Base-by-base conservation (phyloP, 1,140 invertebrate genomes). In the Nilaparvata lugens region DNA sequence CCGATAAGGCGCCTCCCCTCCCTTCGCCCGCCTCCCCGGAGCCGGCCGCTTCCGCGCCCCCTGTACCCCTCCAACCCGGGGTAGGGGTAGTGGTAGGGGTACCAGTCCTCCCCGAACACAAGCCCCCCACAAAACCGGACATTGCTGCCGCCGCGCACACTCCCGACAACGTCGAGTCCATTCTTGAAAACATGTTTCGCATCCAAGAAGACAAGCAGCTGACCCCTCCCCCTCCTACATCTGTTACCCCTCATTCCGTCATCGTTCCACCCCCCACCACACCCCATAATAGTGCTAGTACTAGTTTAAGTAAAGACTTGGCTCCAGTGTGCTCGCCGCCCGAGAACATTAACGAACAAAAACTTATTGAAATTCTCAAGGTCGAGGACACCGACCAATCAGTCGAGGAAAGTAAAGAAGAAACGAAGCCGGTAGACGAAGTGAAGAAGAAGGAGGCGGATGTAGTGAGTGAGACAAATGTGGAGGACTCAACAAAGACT, bases 121-220 rank as follows among this genome's bases (percentile, higher is more conserved):
- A 3, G 9, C 28, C 28, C 3, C 4, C 9, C 28, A 28, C 9
- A 28, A 7, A 28, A 3, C 25, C 25, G 25, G 25, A 28, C 14
- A 19, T n/a, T n/a, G 25, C 23, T 3, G 48, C 25, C 16, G 21
- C 58, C 2, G 23, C 21, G 13, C 60, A 38, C 28, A 43, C 60
- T 2, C 51, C 54, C 4, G 65, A 66, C 28, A 61, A 63, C 58
- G 65, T 66, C 13, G 65, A 66, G 38, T 64, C 61, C n/a, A 54
- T 66, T 28, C 28, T 66, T 1, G 65, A 64, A 40, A 66, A 64
- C 51, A 64, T 66, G 65, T 66, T 66, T 48, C 63, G 63, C 2
- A 24, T 35, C 21, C 60, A 58, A 24, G 65, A 62, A 21, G 58
- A 62, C 5, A 60, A 62, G 51, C 24, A 61, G 25, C 28, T 23